phyloP scores from a whole-genome alignment of 2,113 vertebrate species.

The Dasyornis broadbenti region DNA sequence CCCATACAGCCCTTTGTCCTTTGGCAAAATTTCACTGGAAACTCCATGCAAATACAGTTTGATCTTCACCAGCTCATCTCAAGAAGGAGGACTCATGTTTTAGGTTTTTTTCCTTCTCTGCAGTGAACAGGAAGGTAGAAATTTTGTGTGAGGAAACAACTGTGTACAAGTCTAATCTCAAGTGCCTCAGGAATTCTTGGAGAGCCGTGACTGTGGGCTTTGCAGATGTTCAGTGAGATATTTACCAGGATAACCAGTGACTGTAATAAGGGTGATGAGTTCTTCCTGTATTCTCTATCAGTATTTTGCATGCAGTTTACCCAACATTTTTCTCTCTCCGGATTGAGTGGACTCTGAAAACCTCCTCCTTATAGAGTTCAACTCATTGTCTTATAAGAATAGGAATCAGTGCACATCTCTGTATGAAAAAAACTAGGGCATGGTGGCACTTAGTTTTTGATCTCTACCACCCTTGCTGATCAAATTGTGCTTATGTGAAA shows the following conservation, averaged over 20 bases:
- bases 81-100: neutral
- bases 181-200: neutral
- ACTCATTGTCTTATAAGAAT: neutral
- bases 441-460: neutral
- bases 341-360: neutral
- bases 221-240: neutral
- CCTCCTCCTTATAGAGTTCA: neutral
- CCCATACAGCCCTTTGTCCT: neutral
- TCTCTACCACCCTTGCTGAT: neutral
- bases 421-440: neutral
- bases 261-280: neutral
- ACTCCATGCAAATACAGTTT: neutral
- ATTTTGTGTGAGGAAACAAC: neutral
- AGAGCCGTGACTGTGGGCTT: neutral
- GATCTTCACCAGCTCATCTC: neutral
- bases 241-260: neutral
- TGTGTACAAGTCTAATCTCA: neutral
- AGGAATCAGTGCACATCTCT: neutral
- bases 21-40: slow-evolving; percentile 10
- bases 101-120: neutral
- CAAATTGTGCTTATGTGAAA: neutral
- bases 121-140: neutral
- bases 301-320: neutral
- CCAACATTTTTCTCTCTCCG: neutral
- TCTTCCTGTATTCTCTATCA: neutral